Evolutionary conservation across 2,797 vertebrate species (phyloP), one percentile per base, ranked within the genome.

Genomic region (Cyclopterus lumpus): DNA sequence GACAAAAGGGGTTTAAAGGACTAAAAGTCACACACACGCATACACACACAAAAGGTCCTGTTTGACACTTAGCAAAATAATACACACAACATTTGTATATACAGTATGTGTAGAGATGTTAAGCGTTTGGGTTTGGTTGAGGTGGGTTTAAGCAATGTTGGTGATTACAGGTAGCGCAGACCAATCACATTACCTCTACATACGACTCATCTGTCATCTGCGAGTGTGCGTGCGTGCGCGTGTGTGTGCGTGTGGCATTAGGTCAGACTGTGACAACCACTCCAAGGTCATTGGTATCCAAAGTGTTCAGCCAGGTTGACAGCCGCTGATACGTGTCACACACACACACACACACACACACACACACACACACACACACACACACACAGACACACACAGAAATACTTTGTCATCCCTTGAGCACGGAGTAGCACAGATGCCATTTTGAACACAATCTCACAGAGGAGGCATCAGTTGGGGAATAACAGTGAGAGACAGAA

Each of bases 121-220:
- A 38, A 48, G 48, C 72, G 63, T 74, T 55, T 84, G 62, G 58
- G 51, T 80, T 73, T 15, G 14, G 49, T 38, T 76, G 67, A 86
- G 73, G 58, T 63, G 32, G 62, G 44, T 70, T 84, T 86, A 79
- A 89, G 78, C 85, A 79, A 76, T 87, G 85, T 80, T 77, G 70
- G 72, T 79, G 77, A 90, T 88, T 89, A 86, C 82, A 84, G 58
- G 71, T 59, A 54, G 58, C 20, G n/a, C 46, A 24, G 71, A 69
- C 77, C 80, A 88, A 84, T 91, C 89, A 80, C 53, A 85, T 90
- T 80, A 84, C 38, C 15, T 71, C 79, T 42, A 67, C 75, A 84
- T 57, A 81, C 6, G 58, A 75, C 58, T 51, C 87, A 85, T 88
- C 87, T 88, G 86, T 84, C 75, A 81, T 70, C 28, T 63, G 59